A percentile compares a stretch with the other conserved stretches of the same genome.
phyloP scores from a whole-genome alignment of 35 echinoderm and acorn worm genomes.

The Apostichopus californicus region DNA sequence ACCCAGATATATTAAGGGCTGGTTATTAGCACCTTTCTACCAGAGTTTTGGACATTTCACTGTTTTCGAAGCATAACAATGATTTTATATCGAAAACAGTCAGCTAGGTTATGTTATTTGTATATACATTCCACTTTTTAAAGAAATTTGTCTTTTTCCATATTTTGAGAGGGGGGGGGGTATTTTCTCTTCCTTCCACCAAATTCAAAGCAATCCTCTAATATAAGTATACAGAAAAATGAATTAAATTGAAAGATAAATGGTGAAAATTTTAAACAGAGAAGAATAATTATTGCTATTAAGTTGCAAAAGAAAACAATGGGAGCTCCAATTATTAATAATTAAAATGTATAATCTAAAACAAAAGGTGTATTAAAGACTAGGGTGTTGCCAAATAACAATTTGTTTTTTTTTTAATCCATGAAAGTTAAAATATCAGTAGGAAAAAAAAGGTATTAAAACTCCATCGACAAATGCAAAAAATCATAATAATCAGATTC shows the following conservation, averaged over 20 bases:
- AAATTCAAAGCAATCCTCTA: too few relatives aligned
- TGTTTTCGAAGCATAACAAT: neutral
- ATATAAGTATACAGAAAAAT: too few relatives aligned
- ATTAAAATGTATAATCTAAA: neutral
- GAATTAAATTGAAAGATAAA: too few relatives aligned
- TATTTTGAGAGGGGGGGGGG: too few relatives aligned
- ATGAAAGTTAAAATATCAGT: constrained; percentile 21
- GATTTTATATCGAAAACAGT: too few relatives aligned
- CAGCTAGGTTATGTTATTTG: too few relatives aligned
- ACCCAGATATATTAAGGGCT: neutral
- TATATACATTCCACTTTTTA: too few relatives aligned
- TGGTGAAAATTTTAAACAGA: neutral
- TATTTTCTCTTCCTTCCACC: too few relatives aligned
- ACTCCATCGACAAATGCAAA: neutral
- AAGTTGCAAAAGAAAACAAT: neutral
- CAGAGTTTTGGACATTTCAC: neutral
- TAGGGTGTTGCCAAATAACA: neutral
- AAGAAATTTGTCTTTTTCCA: too few relatives aligned
- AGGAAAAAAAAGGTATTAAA: neutral
- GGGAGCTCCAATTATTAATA: neutral
- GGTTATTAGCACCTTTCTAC: neutral
- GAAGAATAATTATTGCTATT: neutral
- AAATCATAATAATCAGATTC: neutral
- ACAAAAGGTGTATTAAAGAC: constrained; percentile 5
- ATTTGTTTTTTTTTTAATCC: neutral